phyloP scores from a whole-genome alignment of 2,113 vertebrate species.

The Paradoxurus hermaphroditus region DNA sequence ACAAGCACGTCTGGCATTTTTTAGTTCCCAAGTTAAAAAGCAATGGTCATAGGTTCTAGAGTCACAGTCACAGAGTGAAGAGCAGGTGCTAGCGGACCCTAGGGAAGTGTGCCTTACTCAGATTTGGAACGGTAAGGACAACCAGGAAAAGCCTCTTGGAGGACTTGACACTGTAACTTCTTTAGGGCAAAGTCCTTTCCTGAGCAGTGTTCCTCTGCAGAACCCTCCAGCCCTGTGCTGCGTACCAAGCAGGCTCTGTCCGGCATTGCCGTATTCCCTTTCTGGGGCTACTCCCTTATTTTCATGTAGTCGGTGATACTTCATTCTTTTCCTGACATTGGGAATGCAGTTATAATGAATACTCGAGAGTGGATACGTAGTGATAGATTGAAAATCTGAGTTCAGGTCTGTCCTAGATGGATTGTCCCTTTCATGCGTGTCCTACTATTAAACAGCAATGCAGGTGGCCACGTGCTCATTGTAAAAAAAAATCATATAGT shows the following conservation, averaged over 20 bases:
- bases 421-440: background rate
- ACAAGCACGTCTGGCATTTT: background rate
- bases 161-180: background rate
- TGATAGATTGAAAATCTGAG: background rate
- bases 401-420: background rate
- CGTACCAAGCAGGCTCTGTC: background rate
- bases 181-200: background rate
- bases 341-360: background rate
- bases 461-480: background rate
- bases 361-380: background rate
- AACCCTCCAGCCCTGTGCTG: background rate
- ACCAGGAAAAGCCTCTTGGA: background rate
- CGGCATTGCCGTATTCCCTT: constrained; percentile 5
- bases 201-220: background rate
- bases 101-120: background rate
- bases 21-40: background rate
- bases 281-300: background rate
- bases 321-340: background rate
- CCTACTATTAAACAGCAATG: background rate
- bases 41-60: background rate
- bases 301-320: background rate
- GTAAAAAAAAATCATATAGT: background rate
- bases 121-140: background rate
- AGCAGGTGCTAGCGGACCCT: background rate
- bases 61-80: background rate